Evolutionary conservation across 2,113 vertebrate genomes (phyloP).

Genomic region (Misgurnus mizolepis): DNA sequence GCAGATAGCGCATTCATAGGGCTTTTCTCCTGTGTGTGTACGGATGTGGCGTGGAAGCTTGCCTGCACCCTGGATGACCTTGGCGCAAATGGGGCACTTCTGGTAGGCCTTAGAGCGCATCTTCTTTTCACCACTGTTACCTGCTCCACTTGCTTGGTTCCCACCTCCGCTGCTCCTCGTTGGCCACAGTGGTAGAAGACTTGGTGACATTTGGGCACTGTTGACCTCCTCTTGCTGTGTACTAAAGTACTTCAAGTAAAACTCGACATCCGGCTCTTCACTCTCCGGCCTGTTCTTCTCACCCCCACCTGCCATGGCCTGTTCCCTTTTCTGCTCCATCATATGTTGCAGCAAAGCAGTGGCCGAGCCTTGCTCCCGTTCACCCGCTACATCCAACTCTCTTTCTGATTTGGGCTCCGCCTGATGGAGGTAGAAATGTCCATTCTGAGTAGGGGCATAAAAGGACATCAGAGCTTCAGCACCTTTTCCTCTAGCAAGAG

Average conservation of each 20-base stretch:
- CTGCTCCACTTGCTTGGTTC: conserved; percentile 52
- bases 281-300: conserved; percentile 83
- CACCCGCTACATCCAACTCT: conserved; percentile 69
- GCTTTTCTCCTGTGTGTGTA: conserved; percentile 98
- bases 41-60: conserved; percentile 98
- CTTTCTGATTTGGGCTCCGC: conserved; percentile 74
- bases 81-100: conserved; percentile 98
- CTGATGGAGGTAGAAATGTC: conserved; percentile 78
- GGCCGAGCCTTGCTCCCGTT: conserved; percentile 76
- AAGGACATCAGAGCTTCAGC: conserved; percentile 65
- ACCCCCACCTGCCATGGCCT: conserved; percentile 55
- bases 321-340: conserved; percentile 84
- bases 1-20: conserved; percentile 95
- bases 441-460: conserved; percentile 84
- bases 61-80: conserved; percentile 90
- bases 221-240: conserved; percentile 78
- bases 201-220: conserved; percentile 71
- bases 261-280: conserved; percentile 93
- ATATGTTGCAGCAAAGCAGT: conserved; percentile 93
- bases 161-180: conserved; percentile 55
- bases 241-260: conserved; percentile 99
- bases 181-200: conserved; percentile 86
- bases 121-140: conserved; percentile 82
- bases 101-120: conserved; percentile 99
- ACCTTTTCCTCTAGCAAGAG: conserved; percentile 63